A percentile compares a stretch with the other conserved stretches of the same genome.
These are phyloP conservation scores for Pandemis cinnamomeana DNA, from an alignment of 2,888 invertebrate species.

Conservation along the genomic window DNA sequence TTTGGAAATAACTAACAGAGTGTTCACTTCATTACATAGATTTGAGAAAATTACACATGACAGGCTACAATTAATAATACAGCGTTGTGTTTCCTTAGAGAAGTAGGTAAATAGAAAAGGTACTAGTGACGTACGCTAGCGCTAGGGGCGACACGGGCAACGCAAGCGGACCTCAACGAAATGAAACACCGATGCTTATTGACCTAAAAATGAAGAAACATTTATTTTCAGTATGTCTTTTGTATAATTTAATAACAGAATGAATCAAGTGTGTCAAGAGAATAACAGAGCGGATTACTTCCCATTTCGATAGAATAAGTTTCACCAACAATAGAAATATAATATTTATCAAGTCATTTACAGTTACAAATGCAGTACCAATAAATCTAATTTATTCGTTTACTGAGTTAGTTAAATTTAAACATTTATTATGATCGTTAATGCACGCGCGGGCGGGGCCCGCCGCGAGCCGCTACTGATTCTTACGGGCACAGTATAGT, in stretches of 20 bases:
- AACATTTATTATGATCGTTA: conserved; percentile 74
- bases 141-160: conserved; percentile 15
- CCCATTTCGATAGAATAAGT: conserved; percentile 77
- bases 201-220: conserved; percentile 90
- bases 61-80: conserved; percentile 36
- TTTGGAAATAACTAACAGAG: conserved; percentile 42
- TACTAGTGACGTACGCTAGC: conserved; percentile 21
- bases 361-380: conserved; percentile 82
- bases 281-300: conserved; percentile 81
- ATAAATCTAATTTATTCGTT: conserved; percentile 83
- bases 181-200: conserved; percentile 85
- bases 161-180: conserved; percentile 52
- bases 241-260: conserved; percentile 86
- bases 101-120: conserved; percentile 37
- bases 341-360: conserved; percentile 82
- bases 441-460: conserved; percentile 59
- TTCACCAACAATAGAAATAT: conserved; percentile 83
- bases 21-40: conserved; percentile 42
- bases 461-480: conserved; percentile 47
- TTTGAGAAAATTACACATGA: conserved; percentile 41
- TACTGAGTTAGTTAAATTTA: conserved; percentile 78
- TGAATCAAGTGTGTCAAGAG: conserved; percentile 80
- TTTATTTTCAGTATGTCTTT: conserved; percentile 89
- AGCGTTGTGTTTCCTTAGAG: conserved; percentile 28
- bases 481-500: conserved; percentile 61